A percentile compares a stretch with the other conserved stretches of the same genome.
phyloP scores from a whole-genome alignment of 1,140 invertebrate species.

The Arctopsyche grandis region DNA sequence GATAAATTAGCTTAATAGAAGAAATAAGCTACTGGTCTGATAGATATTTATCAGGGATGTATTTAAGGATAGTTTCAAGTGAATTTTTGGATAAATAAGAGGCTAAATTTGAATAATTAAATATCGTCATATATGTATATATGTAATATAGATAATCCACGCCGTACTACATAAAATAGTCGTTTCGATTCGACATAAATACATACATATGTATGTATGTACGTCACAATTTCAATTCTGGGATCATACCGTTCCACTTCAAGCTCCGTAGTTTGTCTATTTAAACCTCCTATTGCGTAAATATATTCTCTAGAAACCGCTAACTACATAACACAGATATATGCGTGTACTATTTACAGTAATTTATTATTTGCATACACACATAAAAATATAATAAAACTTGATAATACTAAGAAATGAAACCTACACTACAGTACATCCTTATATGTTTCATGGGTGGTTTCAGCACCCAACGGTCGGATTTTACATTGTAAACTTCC shows the following conservation, averaged over 20 bases:
- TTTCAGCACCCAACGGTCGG: not conserved
- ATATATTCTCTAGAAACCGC: not conserved
- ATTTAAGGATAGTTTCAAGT: too few relatives aligned
- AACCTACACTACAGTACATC: not conserved
- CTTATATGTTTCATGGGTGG: not conserved
- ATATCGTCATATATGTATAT: too few relatives aligned
- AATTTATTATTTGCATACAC: not conserved
- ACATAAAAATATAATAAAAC: too few relatives aligned
- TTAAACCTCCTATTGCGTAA: not conserved
- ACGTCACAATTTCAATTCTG: not conserved
- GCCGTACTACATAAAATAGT: not conserved
- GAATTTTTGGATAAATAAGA: too few relatives aligned
- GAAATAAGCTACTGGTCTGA: too few relatives aligned
- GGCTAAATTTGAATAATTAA: too few relatives aligned
- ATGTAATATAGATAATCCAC: too few relatives aligned
- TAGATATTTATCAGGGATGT: too few relatives aligned
- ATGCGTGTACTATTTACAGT: too few relatives aligned
- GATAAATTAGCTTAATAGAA: too few relatives aligned
- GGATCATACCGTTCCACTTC: slow-evolving; percentile 5
- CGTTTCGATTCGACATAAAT: not conserved
- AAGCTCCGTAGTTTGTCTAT: not conserved
- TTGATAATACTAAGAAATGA: not conserved
- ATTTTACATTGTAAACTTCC: not conserved
- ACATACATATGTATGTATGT: too few relatives aligned
- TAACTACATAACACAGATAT: not conserved